A percentile compares a stretch with the other conserved stretches of the same genome.
These are phyloP conservation scores for Rhinichthys klamathensis DNA, from an alignment of 2,113 vertebrate genomes.

Conservation along the genomic window DNA sequence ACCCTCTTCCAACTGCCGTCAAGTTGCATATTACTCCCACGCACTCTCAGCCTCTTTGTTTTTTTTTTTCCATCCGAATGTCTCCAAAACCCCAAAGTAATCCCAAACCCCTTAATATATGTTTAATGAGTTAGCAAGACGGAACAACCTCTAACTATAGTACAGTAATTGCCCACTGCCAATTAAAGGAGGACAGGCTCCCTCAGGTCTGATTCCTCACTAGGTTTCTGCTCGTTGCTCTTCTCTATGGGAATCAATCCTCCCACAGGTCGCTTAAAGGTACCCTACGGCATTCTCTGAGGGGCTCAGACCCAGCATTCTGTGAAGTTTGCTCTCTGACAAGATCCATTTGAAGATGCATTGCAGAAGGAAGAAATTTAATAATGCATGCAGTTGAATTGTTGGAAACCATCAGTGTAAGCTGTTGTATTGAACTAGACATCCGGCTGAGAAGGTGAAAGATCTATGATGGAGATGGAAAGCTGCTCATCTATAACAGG, in stretches of 20 bases:
- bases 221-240: conserved; percentile 5
- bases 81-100: conserved; percentile 40
- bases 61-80: neutral
- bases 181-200: conserved; percentile 45
- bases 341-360: conserved; percentile 42
- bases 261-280: conserved; percentile 47
- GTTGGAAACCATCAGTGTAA: conserved; percentile 22
- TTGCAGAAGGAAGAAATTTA: conserved; percentile 39
- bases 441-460: neutral
- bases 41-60: conserved; percentile 3
- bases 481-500: conserved; percentile 3
- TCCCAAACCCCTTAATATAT: conserved; percentile 43
- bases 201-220: conserved; percentile 9
- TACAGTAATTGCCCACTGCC: conserved; percentile 37
- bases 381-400: conserved; percentile 48
- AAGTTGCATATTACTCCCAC: conserved; percentile 29
- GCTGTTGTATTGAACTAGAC: conserved; percentile 4
- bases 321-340: conserved; percentile 49
- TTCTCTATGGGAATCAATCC: conserved; percentile 30
- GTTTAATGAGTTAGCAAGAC: conserved; percentile 30
- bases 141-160: conserved; percentile 16
- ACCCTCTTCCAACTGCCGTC: conserved; percentile 28
- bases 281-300: conserved; percentile 41
- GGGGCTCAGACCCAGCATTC: conserved; percentile 22
- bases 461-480: conserved; percentile 23